These are phyloP conservation scores for Sminthurinus aureus DNA, from an alignment of 2,888 invertebrate genomes.

Conservation along the genomic window DNA sequence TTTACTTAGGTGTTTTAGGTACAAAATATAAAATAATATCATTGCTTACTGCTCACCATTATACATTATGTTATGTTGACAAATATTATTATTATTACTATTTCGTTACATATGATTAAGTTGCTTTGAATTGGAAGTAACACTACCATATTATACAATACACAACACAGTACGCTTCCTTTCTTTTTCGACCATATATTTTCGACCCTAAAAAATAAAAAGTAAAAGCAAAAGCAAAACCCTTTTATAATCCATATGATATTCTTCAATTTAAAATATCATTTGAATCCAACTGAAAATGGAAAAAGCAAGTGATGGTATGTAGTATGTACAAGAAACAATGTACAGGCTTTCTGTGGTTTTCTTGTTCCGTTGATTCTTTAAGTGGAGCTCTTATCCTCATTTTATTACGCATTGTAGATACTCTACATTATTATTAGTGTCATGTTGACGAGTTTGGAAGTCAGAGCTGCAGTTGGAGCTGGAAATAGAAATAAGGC, in stretches of 20 bases:
- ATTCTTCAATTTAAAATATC: neutral
- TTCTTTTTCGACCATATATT: too few species aligned
- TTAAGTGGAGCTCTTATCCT: slow-evolving; percentile 18
- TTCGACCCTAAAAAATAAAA: too few species aligned
- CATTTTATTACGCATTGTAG: slow-evolving; percentile 27
- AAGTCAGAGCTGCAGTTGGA: neutral
- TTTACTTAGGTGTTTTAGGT: too few species aligned
- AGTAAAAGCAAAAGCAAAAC: too few species aligned
- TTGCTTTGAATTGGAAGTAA: neutral
- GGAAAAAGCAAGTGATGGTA: too few species aligned
- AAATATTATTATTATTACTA: neutral
- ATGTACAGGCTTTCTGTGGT: neutral
- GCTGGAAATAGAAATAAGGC: too few species aligned
- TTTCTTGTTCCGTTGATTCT: neutral
- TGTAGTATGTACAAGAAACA: too few species aligned
- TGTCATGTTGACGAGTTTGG: neutral
- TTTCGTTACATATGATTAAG: neutral
- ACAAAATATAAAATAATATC: too few species aligned
- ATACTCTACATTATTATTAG: slow-evolving; percentile 19
- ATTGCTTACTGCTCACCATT: too few species aligned
- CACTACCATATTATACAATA: neutral
- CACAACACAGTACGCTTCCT: too few species aligned
- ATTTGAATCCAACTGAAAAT: neutral
- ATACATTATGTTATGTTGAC: too few species aligned
- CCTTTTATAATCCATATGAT: neutral